Evolutionary conservation across 2,797 vertebrate genomes (phyloP), one percentile per base, ranked within the genome.

Genomic region (Eurystomus glaucurus): DNA sequence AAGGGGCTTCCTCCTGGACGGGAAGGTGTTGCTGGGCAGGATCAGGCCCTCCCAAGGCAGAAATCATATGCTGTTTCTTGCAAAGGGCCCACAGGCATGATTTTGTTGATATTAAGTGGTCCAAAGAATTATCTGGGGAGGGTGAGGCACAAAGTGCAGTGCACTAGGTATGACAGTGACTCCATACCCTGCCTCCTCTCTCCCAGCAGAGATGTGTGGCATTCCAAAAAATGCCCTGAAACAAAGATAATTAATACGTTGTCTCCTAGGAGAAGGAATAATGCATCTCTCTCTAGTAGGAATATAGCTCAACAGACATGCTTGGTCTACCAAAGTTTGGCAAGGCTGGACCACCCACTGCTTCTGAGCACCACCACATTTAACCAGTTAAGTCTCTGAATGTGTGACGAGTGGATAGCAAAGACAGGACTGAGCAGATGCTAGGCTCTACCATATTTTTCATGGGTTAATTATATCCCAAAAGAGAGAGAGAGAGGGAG

Each of bases 161-260:
- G 8, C 0, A 0, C 23, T 20, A 28, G 37, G 77, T 79, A 71
- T 15, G 39, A 25, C 10, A 80, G 52, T 12, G 9, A 54, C 79
- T 92, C 45, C 8, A 12, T 37, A 57, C 69, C 14, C 62, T 86
- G 37, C 61, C 45, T 93, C 37, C 8, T 9, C 5, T 54, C 43
- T 90, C 61, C 46, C n/a, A 70, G 54, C 17, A 41, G 58, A 79
- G 68, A 45, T 2, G 15, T 28, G 33, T 62, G 51, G 62, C 51
- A 62, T 61, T 76, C 69, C 14, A 35, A 50, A 94, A 95, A 92
- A 65, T 12, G 55, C 58, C 51, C 72, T 85, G 58, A 85, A 94
- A 85, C 29, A 43, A 62, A 80, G 52, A 23, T 37, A 76, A 83
- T 61, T 22, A 76, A 41, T 2, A 5, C 35, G 51, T 84, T 82